Conservation (phyloP, 2,888 invertebrate species). For the Caenorhabditis imperialis region DNA sequence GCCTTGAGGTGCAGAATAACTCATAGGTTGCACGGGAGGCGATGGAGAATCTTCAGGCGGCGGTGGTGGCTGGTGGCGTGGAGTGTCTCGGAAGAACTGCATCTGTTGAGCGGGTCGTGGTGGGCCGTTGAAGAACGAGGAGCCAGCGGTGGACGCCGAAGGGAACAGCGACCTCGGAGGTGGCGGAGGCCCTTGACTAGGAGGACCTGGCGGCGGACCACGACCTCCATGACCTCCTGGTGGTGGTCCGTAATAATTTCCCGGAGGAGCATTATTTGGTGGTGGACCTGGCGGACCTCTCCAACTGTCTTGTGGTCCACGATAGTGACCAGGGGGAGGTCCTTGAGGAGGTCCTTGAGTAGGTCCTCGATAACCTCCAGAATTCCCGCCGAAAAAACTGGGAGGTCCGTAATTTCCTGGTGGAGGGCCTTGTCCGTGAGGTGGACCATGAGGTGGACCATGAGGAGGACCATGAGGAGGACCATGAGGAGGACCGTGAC, state of each 20-base stretch:
- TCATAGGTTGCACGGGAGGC: constrained; percentile 8
- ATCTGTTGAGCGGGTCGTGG: constrained; percentile 1
- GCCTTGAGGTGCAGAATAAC: constrained; percentile 3
- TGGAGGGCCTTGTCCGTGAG: neutral
- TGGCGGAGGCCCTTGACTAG: constrained; percentile 5
- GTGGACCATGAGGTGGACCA: constrained; percentile 4
- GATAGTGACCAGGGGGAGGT: too few relatives aligned
- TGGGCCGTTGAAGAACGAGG: neutral
- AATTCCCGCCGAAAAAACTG: too few relatives aligned
- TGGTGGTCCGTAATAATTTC: too few relatives aligned
- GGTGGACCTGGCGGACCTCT: too few relatives aligned
- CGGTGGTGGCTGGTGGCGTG: neutral
- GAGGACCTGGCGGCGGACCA: too few relatives aligned
- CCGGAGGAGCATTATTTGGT: too few relatives aligned
- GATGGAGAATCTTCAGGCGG: neutral
- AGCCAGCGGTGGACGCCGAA: constrained; percentile 16
- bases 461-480: neutral
- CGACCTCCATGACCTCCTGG: too few relatives aligned
- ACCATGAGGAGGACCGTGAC: neutral
- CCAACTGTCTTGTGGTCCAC: too few relatives aligned
- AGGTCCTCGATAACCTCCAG: too few relatives aligned
- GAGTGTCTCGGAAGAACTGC: constrained; percentile 28
- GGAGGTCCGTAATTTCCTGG: too few relatives aligned
- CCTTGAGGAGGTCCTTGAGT: too few relatives aligned
- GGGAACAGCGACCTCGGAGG: constrained; percentile 23